Base-by-base conservation (phyloP, 2,113 vertebrate genomes). In the Syrmaticus mikado region DNA sequence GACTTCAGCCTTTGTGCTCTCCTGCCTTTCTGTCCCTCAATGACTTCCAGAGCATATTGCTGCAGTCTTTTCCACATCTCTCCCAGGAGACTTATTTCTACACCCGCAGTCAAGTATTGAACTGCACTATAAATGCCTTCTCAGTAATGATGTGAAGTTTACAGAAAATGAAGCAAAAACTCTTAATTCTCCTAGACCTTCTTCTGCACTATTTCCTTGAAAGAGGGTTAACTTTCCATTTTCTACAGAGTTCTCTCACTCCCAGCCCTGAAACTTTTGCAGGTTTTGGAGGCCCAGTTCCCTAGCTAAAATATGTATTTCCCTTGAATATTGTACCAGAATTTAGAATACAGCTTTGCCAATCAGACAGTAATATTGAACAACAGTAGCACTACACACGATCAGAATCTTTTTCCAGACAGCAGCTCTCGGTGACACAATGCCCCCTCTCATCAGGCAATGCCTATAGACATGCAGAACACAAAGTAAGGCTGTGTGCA, bases 401-500 rank as follows among this genome's bases (percentile, higher is more conserved):
- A 84, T 83, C 87, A 82, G 79, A 91, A 96, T 74, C 96, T 77
- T 96, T 94, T 94, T 94, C 74, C 93, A 94, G 38, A 74, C 82
- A 93, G 94, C 34, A 90, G 87, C 64, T 48, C 76, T 79, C 52
- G 72, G 53, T 64, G 92, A 95, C 64, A 98, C 97, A 98, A 98
- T 97, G 95, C 46, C 41, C 43, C 68, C 84, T 98, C 97, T 98
- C 95, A 98, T 89, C 75, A 75, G 75, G 87, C 48, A 0, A 52
- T 92, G 94, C 82, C 61, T 89, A 91, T 89, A 94, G 95, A 95
- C 46, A 61, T 32, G 64, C 21, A 65, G 85, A 86, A 93, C 76
- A 98, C 96, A 97, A 97, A 95, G 96, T 95, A 48, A 41, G 68
- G 43, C 93, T 98, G 93, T 98, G 75, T 96, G 86, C 46, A 92